Conservation (phyloP, 2,888 invertebrate species). For the Nephrocerus scutellatus region DNA sequence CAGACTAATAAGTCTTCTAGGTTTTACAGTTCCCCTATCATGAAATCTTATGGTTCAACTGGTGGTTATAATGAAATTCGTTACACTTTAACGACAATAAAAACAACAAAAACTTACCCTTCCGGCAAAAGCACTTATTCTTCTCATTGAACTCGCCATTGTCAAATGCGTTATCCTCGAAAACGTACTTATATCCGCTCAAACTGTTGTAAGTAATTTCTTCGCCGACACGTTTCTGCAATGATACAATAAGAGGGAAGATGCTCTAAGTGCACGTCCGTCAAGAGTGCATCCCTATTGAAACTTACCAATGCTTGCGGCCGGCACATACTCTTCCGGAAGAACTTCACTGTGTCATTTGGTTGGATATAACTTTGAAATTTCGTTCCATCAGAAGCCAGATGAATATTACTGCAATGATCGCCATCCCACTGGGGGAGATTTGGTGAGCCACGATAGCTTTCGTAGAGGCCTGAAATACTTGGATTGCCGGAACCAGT, state of each 20-base stretch:
- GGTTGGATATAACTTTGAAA: conserved; percentile 64
- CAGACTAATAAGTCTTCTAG: too few relatives aligned
- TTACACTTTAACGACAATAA: too few relatives aligned
- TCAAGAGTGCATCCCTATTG: too few relatives aligned
- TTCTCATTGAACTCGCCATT: conserved; percentile 64
- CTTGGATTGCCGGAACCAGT: conserved; percentile 61
- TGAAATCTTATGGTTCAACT: too few relatives aligned
- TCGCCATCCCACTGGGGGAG: conserved; percentile 71
- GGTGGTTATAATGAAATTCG: too few relatives aligned
- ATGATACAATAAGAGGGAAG: conserved; percentile 20
- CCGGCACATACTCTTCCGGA: conserved; percentile 77
- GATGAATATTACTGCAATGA: conserved; percentile 68
- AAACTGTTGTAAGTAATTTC: conserved; percentile 56
- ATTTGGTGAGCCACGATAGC: conserved; percentile 63
- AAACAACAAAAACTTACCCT: conserved; percentile 51
- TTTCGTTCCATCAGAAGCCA: conserved; percentile 79
- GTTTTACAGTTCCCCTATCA: too few relatives aligned
- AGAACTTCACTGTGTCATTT: conserved; percentile 68
- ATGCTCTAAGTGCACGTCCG: neutral
- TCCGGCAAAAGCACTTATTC: conserved; percentile 76
- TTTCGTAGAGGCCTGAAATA: conserved; percentile 65
- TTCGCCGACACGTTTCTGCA: conserved; percentile 56
- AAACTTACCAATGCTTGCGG: conserved; percentile 66
- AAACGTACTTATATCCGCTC: conserved; percentile 65
- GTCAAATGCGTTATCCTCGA: conserved; percentile 69